Evolutionary conservation across 2,797 vertebrate species (phyloP).

Genomic region (Acanthurus leucopareius): DNA sequence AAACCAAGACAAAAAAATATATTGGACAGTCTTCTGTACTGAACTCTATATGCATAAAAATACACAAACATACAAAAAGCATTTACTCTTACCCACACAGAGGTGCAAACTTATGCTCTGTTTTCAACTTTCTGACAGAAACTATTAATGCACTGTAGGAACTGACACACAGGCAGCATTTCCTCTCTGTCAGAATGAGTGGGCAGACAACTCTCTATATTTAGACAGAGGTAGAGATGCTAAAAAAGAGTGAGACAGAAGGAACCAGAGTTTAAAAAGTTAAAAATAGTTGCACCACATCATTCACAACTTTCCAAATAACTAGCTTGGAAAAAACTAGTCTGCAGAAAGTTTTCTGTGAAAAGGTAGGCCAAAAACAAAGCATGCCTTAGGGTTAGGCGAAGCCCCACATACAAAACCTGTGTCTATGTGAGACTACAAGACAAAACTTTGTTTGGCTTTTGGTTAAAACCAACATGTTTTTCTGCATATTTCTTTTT

Average conservation of each 20-base stretch:
- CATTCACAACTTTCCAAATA: slow-evolving; percentile 33
- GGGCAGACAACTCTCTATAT: slow-evolving; percentile 65
- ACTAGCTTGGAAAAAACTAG: slow-evolving; percentile 14
- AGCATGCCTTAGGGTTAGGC: neutral
- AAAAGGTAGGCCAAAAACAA: neutral
- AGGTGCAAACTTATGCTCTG: neutral
- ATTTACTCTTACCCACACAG: neutral
- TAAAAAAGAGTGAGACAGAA: neutral
- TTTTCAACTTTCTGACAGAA: slow-evolving; percentile 13
- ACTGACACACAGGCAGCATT: slow-evolving; percentile 51
- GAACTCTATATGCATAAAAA: neutral
- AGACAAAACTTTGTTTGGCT: neutral
- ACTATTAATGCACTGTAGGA: slow-evolving; percentile 17
- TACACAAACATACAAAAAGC: neutral
- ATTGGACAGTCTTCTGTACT: neutral
- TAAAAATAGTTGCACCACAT: slow-evolving; percentile 35
- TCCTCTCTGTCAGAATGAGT: slow-evolving; percentile 76
- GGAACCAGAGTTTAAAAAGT: neutral
- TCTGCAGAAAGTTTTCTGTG: slow-evolving; percentile 4
- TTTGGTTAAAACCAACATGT: neutral
- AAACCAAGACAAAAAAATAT: neutral
- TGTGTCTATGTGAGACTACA: too few species aligned
- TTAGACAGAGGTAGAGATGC: slow-evolving; percentile 44
- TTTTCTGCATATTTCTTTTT: neutral
- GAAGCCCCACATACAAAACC: neutral